These are phyloP conservation scores for Pipistrellus nathusii DNA, from an alignment of 2,797 vertebrate genomes.

Conservation along the genomic window DNA sequence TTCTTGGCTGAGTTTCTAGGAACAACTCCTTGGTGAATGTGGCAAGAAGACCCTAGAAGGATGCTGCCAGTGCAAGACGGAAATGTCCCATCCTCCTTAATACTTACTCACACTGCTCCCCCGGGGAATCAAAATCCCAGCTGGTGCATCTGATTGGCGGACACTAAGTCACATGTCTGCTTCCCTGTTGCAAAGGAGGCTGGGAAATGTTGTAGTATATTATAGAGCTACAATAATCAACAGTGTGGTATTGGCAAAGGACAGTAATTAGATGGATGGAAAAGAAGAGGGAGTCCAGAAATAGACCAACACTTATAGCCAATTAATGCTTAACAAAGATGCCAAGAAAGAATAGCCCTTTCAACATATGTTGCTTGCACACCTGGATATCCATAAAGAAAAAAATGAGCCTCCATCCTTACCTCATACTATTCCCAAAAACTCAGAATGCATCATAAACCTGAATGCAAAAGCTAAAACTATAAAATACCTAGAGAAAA, in stretches of 20 bases:
- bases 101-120: neutral
- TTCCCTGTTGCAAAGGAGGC: neutral
- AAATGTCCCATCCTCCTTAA: fast-evolving
- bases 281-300: neutral
- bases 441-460: neutral
- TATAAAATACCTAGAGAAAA: neutral
- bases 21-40: neutral
- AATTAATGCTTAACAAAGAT: neutral
- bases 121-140: neutral
- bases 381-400: neutral
- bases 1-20: neutral
- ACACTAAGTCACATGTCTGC: neutral
- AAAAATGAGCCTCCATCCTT: neutral
- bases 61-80: too few species aligned
- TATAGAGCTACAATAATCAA: neutral
- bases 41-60: neutral
- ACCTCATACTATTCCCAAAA: neutral
- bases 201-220: neutral
- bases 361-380: neutral
- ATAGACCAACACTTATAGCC: neutral
- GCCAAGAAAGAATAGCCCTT: neutral
- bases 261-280: neutral
- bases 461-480: slow-evolving; percentile 17
- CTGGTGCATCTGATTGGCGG: neutral
- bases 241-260: neutral